Evolutionary conservation across 1,140 invertebrate genomes (phyloP).

Genomic region (Archivesica marissinica): DNA sequence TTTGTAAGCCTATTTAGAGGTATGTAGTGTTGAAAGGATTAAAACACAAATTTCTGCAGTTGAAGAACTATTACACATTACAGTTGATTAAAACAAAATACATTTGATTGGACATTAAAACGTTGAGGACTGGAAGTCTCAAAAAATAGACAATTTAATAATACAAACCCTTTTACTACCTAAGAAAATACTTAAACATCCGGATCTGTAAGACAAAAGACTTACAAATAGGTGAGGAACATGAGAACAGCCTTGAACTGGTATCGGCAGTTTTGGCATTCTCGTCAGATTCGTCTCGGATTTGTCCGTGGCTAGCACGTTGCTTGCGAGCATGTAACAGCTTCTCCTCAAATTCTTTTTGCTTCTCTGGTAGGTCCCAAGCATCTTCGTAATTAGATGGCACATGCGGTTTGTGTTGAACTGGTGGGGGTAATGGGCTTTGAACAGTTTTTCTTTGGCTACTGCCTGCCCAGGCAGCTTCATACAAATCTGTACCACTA

Average conservation of each 20-base stretch:
- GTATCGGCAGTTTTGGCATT: background rate
- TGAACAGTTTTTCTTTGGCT: background rate
- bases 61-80: no score
- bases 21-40: no score
- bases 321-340: slow-evolving; percentile 54
- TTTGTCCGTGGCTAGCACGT: slow-evolving; percentile 16
- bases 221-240: slow-evolving; percentile 14
- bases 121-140: no score
- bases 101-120: no score
- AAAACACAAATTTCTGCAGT: no score
- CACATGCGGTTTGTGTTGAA: slow-evolving; percentile 16
- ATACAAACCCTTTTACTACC: no score
- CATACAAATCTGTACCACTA: background rate
- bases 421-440: background rate
- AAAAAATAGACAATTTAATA: no score
- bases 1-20: no score
- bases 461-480: slow-evolving; percentile 6
- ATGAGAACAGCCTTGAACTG: background rate
- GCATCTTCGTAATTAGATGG: slow-evolving; percentile 71
- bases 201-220: no score
- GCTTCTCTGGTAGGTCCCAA: slow-evolving; percentile 71
- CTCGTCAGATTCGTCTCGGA: background rate
- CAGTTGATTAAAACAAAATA: no score
- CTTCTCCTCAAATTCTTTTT: slow-evolving; percentile 70
- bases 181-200: no score